Conservation (phyloP, 1,140 invertebrate genomes). For the Heterodera carotae region DNA sequence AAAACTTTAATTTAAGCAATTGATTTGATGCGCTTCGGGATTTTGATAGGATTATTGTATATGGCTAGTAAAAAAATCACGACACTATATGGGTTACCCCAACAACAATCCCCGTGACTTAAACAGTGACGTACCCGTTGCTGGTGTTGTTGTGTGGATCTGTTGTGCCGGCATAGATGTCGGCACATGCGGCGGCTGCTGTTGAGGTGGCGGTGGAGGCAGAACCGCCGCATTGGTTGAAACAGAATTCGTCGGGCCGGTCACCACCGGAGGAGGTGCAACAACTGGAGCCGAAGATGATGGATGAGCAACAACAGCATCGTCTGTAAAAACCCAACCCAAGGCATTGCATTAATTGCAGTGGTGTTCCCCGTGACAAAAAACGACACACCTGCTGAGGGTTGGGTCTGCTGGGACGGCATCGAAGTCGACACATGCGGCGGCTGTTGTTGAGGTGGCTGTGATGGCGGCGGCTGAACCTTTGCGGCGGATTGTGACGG, state of each 20-base stretch:
- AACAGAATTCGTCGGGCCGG: background rate
- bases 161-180: background rate
- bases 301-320: slow-evolving; percentile 2
- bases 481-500: slow-evolving; percentile 23
- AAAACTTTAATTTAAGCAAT: too few species aligned
- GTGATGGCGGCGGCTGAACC: slow-evolving; percentile 6
- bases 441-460: slow-evolving; percentile 21
- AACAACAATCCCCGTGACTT: too few species aligned
- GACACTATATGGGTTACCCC: too few species aligned
- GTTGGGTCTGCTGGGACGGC: slow-evolving; percentile 7
- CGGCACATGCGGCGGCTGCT: slow-evolving; percentile 9
- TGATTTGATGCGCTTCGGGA: too few species aligned
- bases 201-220: slow-evolving; percentile 21
- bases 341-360: background rate
- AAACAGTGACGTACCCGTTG: too few species aligned
- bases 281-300: background rate
- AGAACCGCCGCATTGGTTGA: too few species aligned
- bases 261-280: background rate
- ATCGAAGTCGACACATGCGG: background rate
- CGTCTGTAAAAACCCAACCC: background rate
- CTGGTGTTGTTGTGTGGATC: too few species aligned
- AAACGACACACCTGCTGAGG: background rate
- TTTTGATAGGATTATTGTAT: too few species aligned
- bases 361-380: background rate
- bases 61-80: too few species aligned